A percentile compares a stretch with the other conserved stretches of the same genome.
These are phyloP conservation scores for Pterostichus madidus DNA, from an alignment of 2,888 invertebrate genomes.

Conservation along the genomic window DNA sequence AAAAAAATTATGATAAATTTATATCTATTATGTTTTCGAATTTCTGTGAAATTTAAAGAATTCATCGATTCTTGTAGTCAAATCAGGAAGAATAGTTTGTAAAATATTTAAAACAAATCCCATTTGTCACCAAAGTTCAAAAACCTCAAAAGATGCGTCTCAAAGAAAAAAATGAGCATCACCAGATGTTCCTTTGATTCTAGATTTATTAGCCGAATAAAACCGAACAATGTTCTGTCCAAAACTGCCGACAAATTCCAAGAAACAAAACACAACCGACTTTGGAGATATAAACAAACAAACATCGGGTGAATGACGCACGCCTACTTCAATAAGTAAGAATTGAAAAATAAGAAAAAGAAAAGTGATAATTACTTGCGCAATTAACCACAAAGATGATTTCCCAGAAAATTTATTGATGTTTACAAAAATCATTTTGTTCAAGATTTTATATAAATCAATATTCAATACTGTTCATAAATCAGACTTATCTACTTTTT, in stretches of 20 bases:
- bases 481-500: background rate
- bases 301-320: slow-evolving; percentile 6
- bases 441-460: background rate
- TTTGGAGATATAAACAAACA: slow-evolving; percentile 1
- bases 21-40: background rate
- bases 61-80: background rate
- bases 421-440: background rate
- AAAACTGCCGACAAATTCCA: background rate
- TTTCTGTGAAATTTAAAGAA: background rate
- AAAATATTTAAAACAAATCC: background rate
- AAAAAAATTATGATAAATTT: background rate
- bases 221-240: background rate
- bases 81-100: background rate
- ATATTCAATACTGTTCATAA: background rate
- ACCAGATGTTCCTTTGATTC: background rate
- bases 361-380: slow-evolving; percentile 9
- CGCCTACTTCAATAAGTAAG: background rate
- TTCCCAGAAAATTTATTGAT: background rate
- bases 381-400: background rate
- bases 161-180: background rate
- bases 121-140: background rate
- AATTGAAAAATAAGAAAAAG: background rate
- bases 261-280: background rate
- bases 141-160: background rate
- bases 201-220: background rate